phyloP scores from a whole-genome alignment of 2,888 invertebrate genomes.

The Watsonalla binaria region DNA sequence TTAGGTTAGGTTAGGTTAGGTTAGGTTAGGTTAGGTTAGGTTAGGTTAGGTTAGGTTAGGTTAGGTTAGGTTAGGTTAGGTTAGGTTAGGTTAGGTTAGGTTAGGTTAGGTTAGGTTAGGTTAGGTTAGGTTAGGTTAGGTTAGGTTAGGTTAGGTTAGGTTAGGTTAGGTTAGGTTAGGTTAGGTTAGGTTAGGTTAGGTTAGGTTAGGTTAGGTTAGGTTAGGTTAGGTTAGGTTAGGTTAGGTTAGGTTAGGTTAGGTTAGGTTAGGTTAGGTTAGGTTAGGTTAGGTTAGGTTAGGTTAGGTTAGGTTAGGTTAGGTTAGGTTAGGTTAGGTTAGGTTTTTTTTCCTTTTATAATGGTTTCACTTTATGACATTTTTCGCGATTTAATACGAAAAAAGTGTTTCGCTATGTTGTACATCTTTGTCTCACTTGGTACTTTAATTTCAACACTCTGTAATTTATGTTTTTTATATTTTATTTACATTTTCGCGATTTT shows the following conservation, averaged over 20 bases:
- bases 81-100: conserved; percentile 14
- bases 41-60: conserved; percentile 15
- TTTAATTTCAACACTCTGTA: too few relatives aligned
- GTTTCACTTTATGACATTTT: too few relatives aligned
- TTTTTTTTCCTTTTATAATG: too few relatives aligned
- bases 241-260: conserved; percentile 7
- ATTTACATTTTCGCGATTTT: too few relatives aligned
- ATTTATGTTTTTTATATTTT: too few relatives aligned
- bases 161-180: conserved; percentile 13
- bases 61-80: conserved; percentile 14
- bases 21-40: conserved; percentile 16
- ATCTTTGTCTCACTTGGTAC: too few relatives aligned
- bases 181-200: conserved; percentile 10
- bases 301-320: conserved; percentile 7
- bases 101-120: conserved; percentile 16
- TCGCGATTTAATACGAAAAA: too few relatives aligned
- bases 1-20: conserved; percentile 20
- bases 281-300: conserved; percentile 9
- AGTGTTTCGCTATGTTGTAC: too few relatives aligned
- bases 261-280: conserved; percentile 7
- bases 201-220: conserved; percentile 11
- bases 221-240: conserved; percentile 9
- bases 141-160: conserved; percentile 13
- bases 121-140: conserved; percentile 13
- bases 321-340: conserved; percentile 6